phyloP scores from a whole-genome alignment of 2,113 vertebrate genomes.

The Pluvialis apricaria region DNA sequence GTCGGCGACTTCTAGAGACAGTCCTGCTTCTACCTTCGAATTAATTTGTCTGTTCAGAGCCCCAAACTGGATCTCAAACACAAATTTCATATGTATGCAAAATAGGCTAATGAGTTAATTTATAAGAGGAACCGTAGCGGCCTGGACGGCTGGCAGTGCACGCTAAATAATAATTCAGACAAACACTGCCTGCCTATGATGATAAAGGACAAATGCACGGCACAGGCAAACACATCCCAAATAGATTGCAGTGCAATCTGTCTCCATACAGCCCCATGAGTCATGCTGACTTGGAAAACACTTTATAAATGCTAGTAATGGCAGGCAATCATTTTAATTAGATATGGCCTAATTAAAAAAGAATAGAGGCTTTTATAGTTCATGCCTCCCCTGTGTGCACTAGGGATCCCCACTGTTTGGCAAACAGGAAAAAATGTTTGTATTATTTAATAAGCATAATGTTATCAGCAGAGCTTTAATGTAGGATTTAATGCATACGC shows the following conservation, averaged over 20 bases:
- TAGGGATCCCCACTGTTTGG: slow-evolving; percentile 28
- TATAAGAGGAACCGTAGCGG: background rate
- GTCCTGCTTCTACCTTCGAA: background rate
- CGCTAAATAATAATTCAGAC: background rate
- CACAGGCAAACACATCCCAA: slow-evolving; percentile 1
- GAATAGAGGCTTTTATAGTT: slow-evolving; percentile 35
- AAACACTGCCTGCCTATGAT: background rate
- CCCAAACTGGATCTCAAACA: background rate
- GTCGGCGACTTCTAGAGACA: background rate
- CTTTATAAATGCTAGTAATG: slow-evolving; percentile 20
- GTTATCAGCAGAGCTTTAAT: background rate
- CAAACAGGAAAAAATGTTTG: slow-evolving; percentile 10
- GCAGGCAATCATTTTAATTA: slow-evolving; percentile 56
- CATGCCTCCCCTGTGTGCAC: background rate
- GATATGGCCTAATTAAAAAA: slow-evolving; percentile 59
- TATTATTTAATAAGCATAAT: slow-evolving; percentile 42
- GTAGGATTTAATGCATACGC: background rate
- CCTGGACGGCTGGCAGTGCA: background rate
- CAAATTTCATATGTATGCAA: background rate
- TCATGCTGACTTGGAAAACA: slow-evolving; percentile 35
- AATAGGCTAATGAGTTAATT: background rate
- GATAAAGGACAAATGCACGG: slow-evolving; percentile 13
- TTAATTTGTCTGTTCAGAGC: background rate
- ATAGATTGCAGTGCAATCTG: background rate
- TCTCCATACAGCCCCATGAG: background rate